Evolutionary conservation across 2,888 invertebrate genomes (phyloP), one percentile per base, ranked within the genome.

Genomic region (Ichneumon xanthorius): DNA sequence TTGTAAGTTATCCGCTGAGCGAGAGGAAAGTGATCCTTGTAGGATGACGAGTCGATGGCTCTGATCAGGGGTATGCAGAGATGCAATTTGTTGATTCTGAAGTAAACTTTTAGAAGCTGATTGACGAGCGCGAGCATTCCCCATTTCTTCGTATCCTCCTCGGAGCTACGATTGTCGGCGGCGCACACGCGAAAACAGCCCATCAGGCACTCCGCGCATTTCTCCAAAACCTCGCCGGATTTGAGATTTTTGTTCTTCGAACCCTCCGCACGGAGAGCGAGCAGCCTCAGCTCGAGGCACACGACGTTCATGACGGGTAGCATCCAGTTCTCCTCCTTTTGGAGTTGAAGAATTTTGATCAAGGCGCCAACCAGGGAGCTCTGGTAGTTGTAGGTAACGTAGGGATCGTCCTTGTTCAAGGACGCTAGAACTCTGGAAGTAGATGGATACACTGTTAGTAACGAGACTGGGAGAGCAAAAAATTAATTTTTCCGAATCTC

Each of bases 81-180:
- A 94, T 98, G 98, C 22, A 98, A 94, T 92, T 98, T 97, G 92
- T 97, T 97, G 89, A 99, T 99, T 90, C 98, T 96, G 92, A 99
- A 99, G 93, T 99, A 99, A n/a, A 98, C 97, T 95, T 99, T 99
- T 89, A 99, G 98, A 5, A 99, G 95, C 94, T 99, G 99, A 95
- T 99, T 99, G 0, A 99, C 99, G 86, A 99, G 95, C 90, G 97
- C 97, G 89, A 99, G 94, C 98, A 99, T 99, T 81, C 99, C 99
- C 94, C 98, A 96, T 91, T 98, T 96, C 94, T 99, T 99, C 0
- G 99, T 98, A 86, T 98, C 98, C 81, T 97, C 97, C 89, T 98
- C 98, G 0, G 97, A 96, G 6, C 98, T 97, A 86, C 98, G 96
- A 93, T 98, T 98, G 93, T 99, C 99, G 30, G 98, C 98, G 16